These are phyloP conservation scores for Phrynocephalus guinanensis DNA, from an alignment of 2,797 vertebrate species.

Conservation along the genomic window DNA sequence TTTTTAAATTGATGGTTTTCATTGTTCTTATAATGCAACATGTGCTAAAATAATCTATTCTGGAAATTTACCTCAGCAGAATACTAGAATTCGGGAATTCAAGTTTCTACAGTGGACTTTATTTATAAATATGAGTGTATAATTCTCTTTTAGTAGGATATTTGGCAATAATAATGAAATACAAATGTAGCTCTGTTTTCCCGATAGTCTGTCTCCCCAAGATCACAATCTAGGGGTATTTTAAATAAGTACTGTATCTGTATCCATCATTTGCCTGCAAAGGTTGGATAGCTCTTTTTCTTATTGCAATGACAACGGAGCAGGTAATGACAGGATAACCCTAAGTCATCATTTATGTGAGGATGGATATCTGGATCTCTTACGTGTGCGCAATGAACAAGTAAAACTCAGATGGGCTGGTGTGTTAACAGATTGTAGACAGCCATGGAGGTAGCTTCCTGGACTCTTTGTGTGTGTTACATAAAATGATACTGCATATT, in stretches of 20 bases:
- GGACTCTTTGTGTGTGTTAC: neutral
- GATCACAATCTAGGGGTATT: conserved; percentile 49
- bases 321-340: conserved; percentile 54
- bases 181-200: conserved; percentile 56
- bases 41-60: conserved; percentile 33
- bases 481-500: neutral
- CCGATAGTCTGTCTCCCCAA: conserved; percentile 49
- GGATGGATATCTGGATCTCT: conserved; percentile 24
- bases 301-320: conserved; percentile 43
- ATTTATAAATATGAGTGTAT: conserved; percentile 58
- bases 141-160: conserved; percentile 49
- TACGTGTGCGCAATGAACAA: conserved; percentile 51
- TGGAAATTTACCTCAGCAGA: conserved; percentile 41
- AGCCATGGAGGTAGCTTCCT: conserved; percentile 35
- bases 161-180: conserved; percentile 56
- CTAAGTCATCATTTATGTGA: conserved; percentile 34
- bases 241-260: conserved; percentile 63
- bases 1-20: conserved; percentile 28
- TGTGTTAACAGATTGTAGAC: conserved; percentile 39
- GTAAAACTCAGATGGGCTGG: conserved; percentile 53
- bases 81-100: conserved; percentile 50
- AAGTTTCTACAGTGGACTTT: conserved; percentile 32
- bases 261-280: conserved; percentile 76
- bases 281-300: conserved; percentile 68
- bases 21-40: conserved; percentile 50